Evolutionary conservation across 2,888 invertebrate species (phyloP).

Genomic region (Mayetiola destructor): DNA sequence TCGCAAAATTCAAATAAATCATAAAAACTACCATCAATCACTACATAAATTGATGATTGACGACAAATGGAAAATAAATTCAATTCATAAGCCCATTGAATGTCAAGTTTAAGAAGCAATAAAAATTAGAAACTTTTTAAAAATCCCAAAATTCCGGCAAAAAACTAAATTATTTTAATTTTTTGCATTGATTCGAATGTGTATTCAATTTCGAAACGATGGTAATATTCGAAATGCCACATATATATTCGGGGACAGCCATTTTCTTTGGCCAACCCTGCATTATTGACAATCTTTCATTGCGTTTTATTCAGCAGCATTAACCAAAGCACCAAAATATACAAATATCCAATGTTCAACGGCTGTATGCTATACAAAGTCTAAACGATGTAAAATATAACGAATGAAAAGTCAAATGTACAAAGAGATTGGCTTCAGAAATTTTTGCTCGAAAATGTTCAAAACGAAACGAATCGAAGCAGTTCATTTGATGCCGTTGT

Average conservation of each 20-base stretch:
- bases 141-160: neutral
- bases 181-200: too few species aligned
- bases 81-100: too few species aligned
- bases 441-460: neutral
- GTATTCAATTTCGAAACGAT: neutral
- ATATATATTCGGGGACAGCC: neutral
- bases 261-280: constrained; percentile 13
- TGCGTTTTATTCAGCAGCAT: too few species aligned
- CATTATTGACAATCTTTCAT: too few species aligned
- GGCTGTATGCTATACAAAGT: neutral
- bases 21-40: too few species aligned
- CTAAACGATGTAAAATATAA: too few species aligned
- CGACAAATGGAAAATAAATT: too few species aligned
- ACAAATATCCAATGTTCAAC: neutral
- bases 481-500: constrained; percentile 1
- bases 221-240: neutral
- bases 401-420: neutral
- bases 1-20: too few species aligned
- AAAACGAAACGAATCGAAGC: neutral
- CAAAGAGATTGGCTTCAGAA: constrained; percentile 6
- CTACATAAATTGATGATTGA: too few species aligned
- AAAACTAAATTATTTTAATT: neutral
- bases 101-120: neutral
- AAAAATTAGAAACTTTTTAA: neutral
- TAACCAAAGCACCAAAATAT: neutral